Percentiles rank a stretch among this genome's conserved stretches.
Evolutionary conservation across 2,888 invertebrate species (phyloP).

Genomic region (Ecdyonurus torrentis): DNA sequence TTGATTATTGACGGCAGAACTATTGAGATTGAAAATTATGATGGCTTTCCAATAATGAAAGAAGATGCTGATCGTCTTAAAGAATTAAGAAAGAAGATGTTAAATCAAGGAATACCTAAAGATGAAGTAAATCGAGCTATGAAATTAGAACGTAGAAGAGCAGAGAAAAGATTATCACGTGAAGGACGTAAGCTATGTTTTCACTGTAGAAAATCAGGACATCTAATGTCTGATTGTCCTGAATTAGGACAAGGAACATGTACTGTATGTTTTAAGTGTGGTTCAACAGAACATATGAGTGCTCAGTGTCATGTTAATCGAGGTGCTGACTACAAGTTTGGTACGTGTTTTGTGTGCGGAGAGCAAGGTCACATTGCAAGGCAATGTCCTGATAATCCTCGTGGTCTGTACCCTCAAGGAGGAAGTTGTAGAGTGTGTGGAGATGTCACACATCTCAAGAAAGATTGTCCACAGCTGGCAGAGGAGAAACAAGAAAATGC

Average conservation of each 20-base stretch:
- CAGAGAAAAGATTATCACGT: conserved; percentile 51
- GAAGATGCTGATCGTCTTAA: conserved; percentile 48
- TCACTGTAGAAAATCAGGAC: conserved; percentile 39
- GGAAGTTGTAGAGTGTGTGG: conserved; percentile 70
- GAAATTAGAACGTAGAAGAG: conserved; percentile 49
- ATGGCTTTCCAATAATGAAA: conserved; percentile 54
- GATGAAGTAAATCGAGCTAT: conserved; percentile 46
- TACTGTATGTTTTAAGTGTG: conserved; percentile 77
- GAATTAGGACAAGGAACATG: conserved; percentile 32
- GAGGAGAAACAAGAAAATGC: conserved; percentile 29
- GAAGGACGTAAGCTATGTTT: conserved; percentile 44
- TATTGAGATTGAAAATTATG: conserved; percentile 41
- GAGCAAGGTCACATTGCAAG: conserved; percentile 75
- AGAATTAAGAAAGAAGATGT: conserved; percentile 43
- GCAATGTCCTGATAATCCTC: conserved; percentile 76
- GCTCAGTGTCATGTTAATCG: conserved; percentile 52
- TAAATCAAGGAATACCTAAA: conserved; percentile 45
- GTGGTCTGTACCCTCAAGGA: conserved; percentile 71
- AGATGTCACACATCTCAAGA: conserved; percentile 67
- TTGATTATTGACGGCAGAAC: conserved; percentile 44
- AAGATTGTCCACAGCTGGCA: conserved; percentile 52
- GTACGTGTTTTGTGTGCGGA: conserved; percentile 76
- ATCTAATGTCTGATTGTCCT: conserved; percentile 67
- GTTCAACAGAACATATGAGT: conserved; percentile 71
- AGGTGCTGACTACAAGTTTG: conserved; percentile 55